Evolutionary conservation across 2,888 invertebrate species (phyloP).

Genomic region (Abrostola triplasia): DNA sequence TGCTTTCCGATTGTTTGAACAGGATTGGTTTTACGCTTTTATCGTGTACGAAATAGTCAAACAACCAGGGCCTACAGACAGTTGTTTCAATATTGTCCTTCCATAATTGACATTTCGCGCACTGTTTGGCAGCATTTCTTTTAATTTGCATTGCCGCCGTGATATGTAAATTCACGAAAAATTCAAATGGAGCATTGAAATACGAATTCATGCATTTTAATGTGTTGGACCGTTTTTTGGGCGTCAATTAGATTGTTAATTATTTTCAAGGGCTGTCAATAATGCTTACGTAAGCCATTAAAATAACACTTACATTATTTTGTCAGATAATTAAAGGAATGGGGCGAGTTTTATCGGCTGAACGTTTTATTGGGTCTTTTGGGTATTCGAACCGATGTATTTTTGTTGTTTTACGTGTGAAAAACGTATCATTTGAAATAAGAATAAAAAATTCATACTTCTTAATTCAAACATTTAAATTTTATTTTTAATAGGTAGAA

Average conservation of each 20-base stretch:
- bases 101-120: conserved; percentile 22
- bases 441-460: too few relatives aligned
- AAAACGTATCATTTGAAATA: too few relatives aligned
- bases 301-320: conserved; percentile 16
- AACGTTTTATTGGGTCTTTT: conserved; percentile 26
- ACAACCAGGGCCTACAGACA: conserved; percentile 13
- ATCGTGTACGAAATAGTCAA: conserved; percentile 11
- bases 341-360: conserved; percentile 21
- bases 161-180: conserved; percentile 43
- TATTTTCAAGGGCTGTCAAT: conserved; percentile 20
- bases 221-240: conserved; percentile 35
- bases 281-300: conserved; percentile 9
- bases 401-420: not conserved
- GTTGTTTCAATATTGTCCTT: conserved; percentile 27
- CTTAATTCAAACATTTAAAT: too few relatives aligned
- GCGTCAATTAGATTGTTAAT: conserved; percentile 16
- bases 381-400: not conserved
- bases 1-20: not conserved
- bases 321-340: conserved; percentile 42
- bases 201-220: conserved; percentile 51
- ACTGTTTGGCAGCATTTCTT: conserved; percentile 29
- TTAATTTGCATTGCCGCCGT: conserved; percentile 26
- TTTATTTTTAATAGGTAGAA: too few relatives aligned
- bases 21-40: not conserved
- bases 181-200: conserved; percentile 45